Evolutionary conservation across 2,113 vertebrate genomes (phyloP).

Genomic region (Hemichromis elongatus): DNA sequence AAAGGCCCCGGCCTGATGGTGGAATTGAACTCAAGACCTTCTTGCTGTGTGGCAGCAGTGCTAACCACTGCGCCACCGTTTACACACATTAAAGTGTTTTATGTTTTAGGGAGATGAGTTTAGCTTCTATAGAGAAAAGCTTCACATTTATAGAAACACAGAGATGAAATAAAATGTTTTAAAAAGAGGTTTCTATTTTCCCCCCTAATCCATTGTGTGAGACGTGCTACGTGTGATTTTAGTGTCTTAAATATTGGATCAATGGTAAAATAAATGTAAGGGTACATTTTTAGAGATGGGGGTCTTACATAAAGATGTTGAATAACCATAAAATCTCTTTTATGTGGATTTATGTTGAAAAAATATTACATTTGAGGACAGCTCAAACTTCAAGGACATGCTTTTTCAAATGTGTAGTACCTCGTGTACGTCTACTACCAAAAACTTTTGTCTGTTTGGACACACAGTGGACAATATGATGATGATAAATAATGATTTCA

Average conservation of each 20-base stretch:
- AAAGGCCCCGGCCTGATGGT: too few relatives aligned
- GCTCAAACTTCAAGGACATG: neutral
- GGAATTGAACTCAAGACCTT: too few relatives aligned
- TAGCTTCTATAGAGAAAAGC: neutral
- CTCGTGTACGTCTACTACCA: neutral
- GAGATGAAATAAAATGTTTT: neutral
- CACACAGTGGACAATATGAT: neutral
- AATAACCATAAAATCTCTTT: neutral
- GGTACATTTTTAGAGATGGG: rapidly evolving
- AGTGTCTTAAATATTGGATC: neutral
- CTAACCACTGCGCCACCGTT: too few relatives aligned
- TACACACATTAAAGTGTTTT: neutral
- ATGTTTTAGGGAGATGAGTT: neutral
- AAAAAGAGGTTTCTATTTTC: rapidly evolving
- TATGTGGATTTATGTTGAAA: neutral
- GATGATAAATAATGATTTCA: neutral
- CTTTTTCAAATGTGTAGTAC: neutral
- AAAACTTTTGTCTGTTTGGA: neutral
- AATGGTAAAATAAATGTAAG: neutral
- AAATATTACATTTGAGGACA: neutral
- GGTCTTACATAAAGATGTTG: neutral
- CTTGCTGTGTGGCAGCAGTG: too few relatives aligned
- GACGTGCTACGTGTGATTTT: neutral
- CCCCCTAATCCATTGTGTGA: neutral
- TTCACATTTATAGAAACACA: neutral